Conservation (phyloP, 2,888 invertebrate species). For the Erebia epiphron region DNA sequence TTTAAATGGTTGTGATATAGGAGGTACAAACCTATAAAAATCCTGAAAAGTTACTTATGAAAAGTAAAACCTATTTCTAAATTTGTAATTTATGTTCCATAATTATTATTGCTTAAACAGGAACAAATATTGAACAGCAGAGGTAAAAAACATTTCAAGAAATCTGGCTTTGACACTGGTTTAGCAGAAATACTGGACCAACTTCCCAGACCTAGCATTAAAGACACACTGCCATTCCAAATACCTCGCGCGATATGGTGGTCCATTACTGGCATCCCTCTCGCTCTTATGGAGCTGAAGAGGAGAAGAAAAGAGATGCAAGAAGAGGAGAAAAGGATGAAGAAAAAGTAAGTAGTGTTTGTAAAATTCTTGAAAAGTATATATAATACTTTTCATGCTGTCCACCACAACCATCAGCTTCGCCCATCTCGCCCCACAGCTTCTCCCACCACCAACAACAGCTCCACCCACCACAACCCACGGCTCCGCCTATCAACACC, state of each 20-base stretch:
- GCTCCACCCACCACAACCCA: too few species aligned
- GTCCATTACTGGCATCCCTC: conserved; percentile 83
- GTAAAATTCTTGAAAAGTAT: neutral
- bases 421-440: too few species aligned
- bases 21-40: neutral
- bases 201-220: conserved; percentile 87
- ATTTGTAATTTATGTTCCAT: neutral
- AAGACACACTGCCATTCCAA: conserved; percentile 92
- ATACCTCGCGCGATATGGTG: conserved; percentile 88
- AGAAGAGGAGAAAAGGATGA: conserved; percentile 83
- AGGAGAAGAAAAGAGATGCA: conserved; percentile 72
- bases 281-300: conserved; percentile 57
- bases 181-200: conserved; percentile 86
- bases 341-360: conserved; percentile 78
- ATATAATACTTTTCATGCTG: too few species aligned
- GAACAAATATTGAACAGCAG: conserved; percentile 88
- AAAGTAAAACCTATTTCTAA: too few species aligned
- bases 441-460: too few species aligned
- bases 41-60: neutral
- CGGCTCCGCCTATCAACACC: too few species aligned
- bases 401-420: too few species aligned
- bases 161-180: conserved; percentile 83
- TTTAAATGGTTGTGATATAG: too few species aligned
- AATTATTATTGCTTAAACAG: conserved; percentile 59
- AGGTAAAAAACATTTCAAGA: conserved; percentile 85